A percentile compares a stretch with the other conserved stretches of the same genome.
Evolutionary conservation across 2,888 invertebrate genomes (phyloP).

Genomic region (Falcaria lacertinaria): DNA sequence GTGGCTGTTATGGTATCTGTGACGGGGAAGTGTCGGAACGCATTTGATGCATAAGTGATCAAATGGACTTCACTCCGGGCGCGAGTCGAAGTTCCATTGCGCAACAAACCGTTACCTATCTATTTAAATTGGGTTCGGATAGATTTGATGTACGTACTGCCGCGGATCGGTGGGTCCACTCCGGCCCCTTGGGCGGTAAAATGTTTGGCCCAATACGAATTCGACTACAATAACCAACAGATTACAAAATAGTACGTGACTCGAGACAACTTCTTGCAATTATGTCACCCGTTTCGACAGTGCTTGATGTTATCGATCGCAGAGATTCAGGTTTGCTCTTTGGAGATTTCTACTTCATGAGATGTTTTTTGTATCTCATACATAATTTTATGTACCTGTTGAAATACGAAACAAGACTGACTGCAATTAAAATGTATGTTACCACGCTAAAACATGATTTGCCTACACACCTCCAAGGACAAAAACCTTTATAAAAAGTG

Average conservation of each 20-base stretch:
- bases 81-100: conserved; percentile 69
- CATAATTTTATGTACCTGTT: no score
- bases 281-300: conserved; percentile 38
- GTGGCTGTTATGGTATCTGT: conserved; percentile 25
- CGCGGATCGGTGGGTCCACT: conserved; percentile 23
- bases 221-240: conserved; percentile 44
- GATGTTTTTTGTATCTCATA: no score
- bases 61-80: conserved; percentile 49
- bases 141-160: conserved; percentile 51
- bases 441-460: no score
- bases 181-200: conserved; percentile 33
- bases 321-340: conserved; percentile 9
- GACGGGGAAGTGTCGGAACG: conserved; percentile 51
- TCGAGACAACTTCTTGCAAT: conserved; percentile 39
- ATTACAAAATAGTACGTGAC: conserved; percentile 53
- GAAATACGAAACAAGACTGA: no score
- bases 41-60: conserved; percentile 73
- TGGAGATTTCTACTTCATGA: background rate
- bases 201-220: conserved; percentile 32
- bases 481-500: no score
- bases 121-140: conserved; percentile 70
- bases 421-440: no score
- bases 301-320: conserved; percentile 24
- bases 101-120: conserved; percentile 70
- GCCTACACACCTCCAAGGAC: no score